These are phyloP conservation scores for Anaspis maculata DNA, from an alignment of 2,888 invertebrate species.

Conservation along the genomic window DNA sequence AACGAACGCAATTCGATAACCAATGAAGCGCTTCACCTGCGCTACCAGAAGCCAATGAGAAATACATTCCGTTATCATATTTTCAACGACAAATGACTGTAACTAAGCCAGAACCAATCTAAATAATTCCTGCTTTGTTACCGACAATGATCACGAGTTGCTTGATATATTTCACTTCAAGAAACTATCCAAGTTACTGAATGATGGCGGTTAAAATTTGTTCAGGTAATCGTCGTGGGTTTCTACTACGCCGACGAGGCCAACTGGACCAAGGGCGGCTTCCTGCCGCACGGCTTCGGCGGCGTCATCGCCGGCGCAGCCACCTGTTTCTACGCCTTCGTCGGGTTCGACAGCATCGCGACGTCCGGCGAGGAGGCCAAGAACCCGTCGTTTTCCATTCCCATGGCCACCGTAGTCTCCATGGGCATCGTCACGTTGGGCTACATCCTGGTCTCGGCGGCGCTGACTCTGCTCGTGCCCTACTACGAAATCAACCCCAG, in stretches of 20 bases:
- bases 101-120: too few relatives aligned
- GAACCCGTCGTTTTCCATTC: slow-evolving; percentile 71
- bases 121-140: too few relatives aligned
- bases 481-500: slow-evolving; percentile 64
- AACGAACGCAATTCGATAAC: too few relatives aligned
- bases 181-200: too few relatives aligned
- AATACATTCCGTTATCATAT: too few relatives aligned
- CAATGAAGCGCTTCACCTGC: too few relatives aligned
- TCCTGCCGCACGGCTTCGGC: slow-evolving; percentile 66
- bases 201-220: too few relatives aligned
- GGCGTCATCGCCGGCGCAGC: slow-evolving; percentile 78
- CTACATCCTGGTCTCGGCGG: slow-evolving; percentile 75
- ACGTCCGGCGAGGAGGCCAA: slow-evolving; percentile 79
- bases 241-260: slow-evolving; percentile 72
- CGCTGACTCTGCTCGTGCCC: slow-evolving; percentile 74
- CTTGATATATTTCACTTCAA: too few relatives aligned
- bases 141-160: too few relatives aligned
- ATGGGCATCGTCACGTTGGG: slow-evolving; percentile 72
- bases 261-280: slow-evolving; percentile 78
- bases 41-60: too few relatives aligned
- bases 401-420: slow-evolving; percentile 72
- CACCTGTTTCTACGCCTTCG: slow-evolving; percentile 86
- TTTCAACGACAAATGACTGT: too few relatives aligned
- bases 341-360: slow-evolving; percentile 87
- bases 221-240: too few relatives aligned